A percentile compares a stretch with the other conserved stretches of the same genome.
Evolutionary conservation across 2,797 vertebrate species (phyloP).

Genomic region (Momotus momota): DNA sequence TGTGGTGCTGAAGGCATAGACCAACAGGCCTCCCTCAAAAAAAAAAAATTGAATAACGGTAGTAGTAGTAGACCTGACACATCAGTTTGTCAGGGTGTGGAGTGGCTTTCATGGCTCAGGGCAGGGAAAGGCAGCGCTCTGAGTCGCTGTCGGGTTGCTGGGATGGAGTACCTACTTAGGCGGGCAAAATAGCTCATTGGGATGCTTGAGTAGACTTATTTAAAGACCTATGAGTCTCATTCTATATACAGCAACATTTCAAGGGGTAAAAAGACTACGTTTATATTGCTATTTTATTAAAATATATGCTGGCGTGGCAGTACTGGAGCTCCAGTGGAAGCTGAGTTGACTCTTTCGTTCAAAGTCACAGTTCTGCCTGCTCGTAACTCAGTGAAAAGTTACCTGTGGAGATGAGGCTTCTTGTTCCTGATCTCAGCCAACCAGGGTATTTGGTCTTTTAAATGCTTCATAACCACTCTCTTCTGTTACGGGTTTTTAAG

Average conservation of each 20-base stretch:
- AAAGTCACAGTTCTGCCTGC: not conserved
- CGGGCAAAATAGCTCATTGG: slow-evolving; percentile 22
- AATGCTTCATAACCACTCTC: not conserved
- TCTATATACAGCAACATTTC: slow-evolving; percentile 33
- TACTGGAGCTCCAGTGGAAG: slow-evolving; percentile 10
- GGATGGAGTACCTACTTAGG: not conserved
- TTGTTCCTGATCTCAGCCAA: not conserved
- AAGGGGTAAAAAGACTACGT: slow-evolving; percentile 28
- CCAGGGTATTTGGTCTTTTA: not conserved
- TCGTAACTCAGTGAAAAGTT: slow-evolving; percentile 32
- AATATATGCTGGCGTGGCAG: slow-evolving; percentile 37
- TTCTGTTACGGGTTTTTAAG: not conserved
- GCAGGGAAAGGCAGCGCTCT: not conserved
- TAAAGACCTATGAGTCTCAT: slow-evolving; percentile 23
- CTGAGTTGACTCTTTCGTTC: slow-evolving; percentile 56
- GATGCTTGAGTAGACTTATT: slow-evolving; percentile 17
- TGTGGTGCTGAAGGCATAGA: not conserved
- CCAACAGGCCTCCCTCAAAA: not conserved
- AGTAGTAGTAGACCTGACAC: not conserved
- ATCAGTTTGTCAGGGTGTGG: not conserved
- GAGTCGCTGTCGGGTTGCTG: not conserved
- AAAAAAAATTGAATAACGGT: not conserved
- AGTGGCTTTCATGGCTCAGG: not conserved
- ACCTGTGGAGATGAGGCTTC: not conserved
- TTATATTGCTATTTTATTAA: slow-evolving; percentile 46